phyloP scores from a whole-genome alignment of 2,888 invertebrate genomes.

The Drosophila quinaria region DNA sequence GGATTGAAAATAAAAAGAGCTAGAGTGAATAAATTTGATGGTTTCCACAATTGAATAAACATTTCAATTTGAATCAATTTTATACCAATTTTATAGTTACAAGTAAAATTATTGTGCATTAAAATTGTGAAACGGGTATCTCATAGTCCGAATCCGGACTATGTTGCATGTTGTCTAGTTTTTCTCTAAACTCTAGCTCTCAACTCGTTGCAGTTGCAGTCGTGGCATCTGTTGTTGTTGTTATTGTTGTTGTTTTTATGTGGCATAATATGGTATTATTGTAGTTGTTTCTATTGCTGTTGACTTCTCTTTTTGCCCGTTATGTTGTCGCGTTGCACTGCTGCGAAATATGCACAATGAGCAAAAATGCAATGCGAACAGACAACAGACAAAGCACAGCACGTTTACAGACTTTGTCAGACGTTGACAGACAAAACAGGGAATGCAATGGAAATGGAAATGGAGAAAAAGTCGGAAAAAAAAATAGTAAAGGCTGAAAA shows the following conservation, averaged over 20 bases:
- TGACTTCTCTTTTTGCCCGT: slow-evolving; percentile 51
- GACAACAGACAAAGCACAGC: slow-evolving; percentile 63
- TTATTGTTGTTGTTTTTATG: slow-evolving; percentile 29
- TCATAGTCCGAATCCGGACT: not conserved
- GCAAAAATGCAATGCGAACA: slow-evolving; percentile 67
- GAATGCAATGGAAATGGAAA: slow-evolving; percentile 19
- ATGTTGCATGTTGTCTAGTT: not conserved
- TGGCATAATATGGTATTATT: slow-evolving; percentile 25
- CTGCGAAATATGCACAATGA: slow-evolving; percentile 71
- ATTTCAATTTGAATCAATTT: no score
- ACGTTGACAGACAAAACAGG: slow-evolving; percentile 56
- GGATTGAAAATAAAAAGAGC: no score
- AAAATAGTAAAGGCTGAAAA: not conserved
- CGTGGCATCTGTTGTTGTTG: slow-evolving; percentile 41
- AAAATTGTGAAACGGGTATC: not conserved
- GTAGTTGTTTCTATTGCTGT: slow-evolving; percentile 29
- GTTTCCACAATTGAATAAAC: no score
- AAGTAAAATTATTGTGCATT: not conserved
- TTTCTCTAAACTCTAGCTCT: not conserved
- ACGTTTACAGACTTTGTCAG: slow-evolving; percentile 74
- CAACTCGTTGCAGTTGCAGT: slow-evolving; percentile 28
- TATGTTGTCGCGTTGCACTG: slow-evolving; percentile 50
- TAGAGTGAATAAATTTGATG: no score
- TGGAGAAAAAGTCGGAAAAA: slow-evolving; percentile 9
- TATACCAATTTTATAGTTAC: not conserved